Evolutionary conservation across 2,888 invertebrate species (phyloP).

Genomic region (Thereva nobilitata): DNA sequence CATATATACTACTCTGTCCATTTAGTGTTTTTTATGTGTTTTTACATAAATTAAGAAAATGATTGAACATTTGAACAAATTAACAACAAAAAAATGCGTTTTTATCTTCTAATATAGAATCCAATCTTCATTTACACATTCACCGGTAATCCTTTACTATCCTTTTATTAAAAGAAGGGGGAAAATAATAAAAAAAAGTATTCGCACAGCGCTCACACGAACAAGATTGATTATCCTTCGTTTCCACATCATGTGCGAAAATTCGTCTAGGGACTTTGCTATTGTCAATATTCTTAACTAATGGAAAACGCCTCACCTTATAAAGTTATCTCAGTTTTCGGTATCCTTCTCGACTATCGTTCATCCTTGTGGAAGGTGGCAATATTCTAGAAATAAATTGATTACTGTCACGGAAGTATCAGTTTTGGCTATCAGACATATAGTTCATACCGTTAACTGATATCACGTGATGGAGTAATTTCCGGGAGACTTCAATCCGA

Average conservation of each 20-base stretch:
- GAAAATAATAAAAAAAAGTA: neutral
- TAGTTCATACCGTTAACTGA: conserved; percentile 24
- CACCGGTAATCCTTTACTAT: conserved; percentile 27
- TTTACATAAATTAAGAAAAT: too few relatives aligned
- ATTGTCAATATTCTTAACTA: conserved; percentile 18
- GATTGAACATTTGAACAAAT: too few relatives aligned
- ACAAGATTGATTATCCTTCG: conserved; percentile 28
- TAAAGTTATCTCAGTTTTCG: conserved; percentile 13
- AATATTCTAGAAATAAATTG: conserved; percentile 51
- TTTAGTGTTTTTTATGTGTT: neutral
- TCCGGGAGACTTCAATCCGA: conserved; percentile 39
- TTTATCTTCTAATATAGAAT: too few relatives aligned
- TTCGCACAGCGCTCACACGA: conserved; percentile 27
- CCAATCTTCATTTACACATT: neutral
- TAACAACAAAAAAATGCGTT: too few relatives aligned
- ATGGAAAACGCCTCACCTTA: conserved; percentile 16
- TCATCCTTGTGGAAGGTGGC: conserved; percentile 27
- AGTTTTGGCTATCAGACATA: conserved; percentile 37
- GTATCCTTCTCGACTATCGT: neutral
- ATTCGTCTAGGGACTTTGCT: conserved; percentile 26
- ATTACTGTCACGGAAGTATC: conserved; percentile 58
- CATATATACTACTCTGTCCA: neutral
- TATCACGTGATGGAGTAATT: conserved; percentile 39
- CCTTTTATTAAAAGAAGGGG: conserved; percentile 4
- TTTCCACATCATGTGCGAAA: conserved; percentile 2